Evolutionary conservation across 2,797 vertebrate species (phyloP), one percentile per base, ranked within the genome.

Genomic region (Ptychobarbus kaznakovi): DNA sequence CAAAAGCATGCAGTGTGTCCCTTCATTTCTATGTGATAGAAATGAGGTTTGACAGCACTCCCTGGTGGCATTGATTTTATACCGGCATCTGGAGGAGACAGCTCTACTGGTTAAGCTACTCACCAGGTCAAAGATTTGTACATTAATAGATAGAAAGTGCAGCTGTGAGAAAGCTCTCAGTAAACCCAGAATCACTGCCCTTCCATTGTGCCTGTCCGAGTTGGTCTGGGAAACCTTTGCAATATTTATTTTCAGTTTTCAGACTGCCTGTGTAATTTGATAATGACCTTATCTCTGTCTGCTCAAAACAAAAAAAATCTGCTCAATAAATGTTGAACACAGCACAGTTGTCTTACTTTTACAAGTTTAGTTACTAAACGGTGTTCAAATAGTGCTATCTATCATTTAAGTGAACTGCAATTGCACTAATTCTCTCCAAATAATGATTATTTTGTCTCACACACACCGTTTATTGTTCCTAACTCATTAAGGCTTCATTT

Each of bases 251-350:
- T 46, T 61, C 2, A 16, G 28, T 63, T 74, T 69, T 22, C 35
- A 32, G 6, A 73, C 8, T 28, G 13, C 13, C 9, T 58, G 51
- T 13, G 56, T 53, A 22, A 61, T 32, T 32, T 72, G 11, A 49
- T 40, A 28, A 56, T 53, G 18, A 49, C 40, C 6, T 46, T 1
- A 63, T 2, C 40, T 82, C 40, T 49, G 40, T 82, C 6, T 72
- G 25, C 40, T 35, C 20, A 49, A 74, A 74, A 82, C 6, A 28
- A 42, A 42, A 28, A 69, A 82, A 35, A 73, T 10, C 11, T 46
- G 81, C 20, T 16, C 8, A 82, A 82, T 82, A 82, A 82, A 74
- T 38, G 56, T 74, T 82, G 13, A 73, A 82, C 15, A 20, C 3
- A 22, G 8, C 28, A 16, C 25, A 74, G 2, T 25, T 74, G 53